Evolutionary conservation across 2,888 invertebrate species (phyloP).

Genomic region (Drosophila subquinaria): DNA sequence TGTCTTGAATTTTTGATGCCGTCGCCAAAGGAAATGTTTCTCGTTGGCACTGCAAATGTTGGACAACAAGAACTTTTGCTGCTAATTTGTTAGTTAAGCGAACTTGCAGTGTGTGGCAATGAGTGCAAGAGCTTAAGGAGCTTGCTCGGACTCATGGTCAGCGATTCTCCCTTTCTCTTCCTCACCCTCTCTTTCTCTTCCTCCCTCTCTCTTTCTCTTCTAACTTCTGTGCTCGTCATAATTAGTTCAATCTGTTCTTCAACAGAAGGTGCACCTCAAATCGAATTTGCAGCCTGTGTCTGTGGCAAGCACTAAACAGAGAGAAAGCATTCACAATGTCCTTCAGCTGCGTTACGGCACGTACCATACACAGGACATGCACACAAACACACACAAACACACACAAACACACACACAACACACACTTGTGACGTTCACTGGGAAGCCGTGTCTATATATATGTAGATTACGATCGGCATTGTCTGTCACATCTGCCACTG

Average conservation of each 20-base stretch:
- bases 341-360: slow-evolving; percentile 58
- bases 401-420: slow-evolving; percentile 14
- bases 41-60: slow-evolving; percentile 33
- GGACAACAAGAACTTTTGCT: slow-evolving; percentile 39
- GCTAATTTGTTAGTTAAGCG: slow-evolving; percentile 51
- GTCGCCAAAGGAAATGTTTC: slow-evolving; percentile 42
- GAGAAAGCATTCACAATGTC: slow-evolving; percentile 55
- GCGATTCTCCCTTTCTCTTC: neutral
- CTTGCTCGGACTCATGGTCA: slow-evolving; percentile 40
- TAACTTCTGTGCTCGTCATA: slow-evolving; percentile 14
- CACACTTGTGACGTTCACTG: slow-evolving; percentile 35
- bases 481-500: slow-evolving; percentile 46
- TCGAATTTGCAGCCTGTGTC: slow-evolving; percentile 41
- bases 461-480: slow-evolving; percentile 68
- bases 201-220: neutral
- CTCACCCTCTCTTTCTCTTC: too few species aligned
- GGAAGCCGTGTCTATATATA: slow-evolving; percentile 51
- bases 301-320: slow-evolving; percentile 28
- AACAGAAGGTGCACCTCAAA: slow-evolving; percentile 48
- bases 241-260: slow-evolving; percentile 53
- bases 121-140: slow-evolving; percentile 21
- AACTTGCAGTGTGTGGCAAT: slow-evolving; percentile 12
- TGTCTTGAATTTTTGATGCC: slow-evolving; percentile 33
- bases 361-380: slow-evolving; percentile 42
- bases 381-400: slow-evolving; percentile 20